Base-by-base conservation (phyloP, 2,888 invertebrate genomes). In the Limenitis camilla region DNA sequence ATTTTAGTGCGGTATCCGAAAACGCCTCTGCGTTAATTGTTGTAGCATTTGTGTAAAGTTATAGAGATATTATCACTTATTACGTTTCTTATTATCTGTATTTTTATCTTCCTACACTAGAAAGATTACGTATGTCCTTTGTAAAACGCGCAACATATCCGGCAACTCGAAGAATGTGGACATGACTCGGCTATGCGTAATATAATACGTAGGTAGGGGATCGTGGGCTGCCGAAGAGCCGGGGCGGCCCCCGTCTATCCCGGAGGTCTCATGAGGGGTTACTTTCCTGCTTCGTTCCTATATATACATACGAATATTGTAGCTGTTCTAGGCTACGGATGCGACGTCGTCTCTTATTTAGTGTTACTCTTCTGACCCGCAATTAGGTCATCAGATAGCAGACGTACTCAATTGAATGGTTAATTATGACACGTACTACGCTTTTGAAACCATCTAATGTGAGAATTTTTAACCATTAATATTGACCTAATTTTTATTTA, bases 241-340 rank as follows among this genome's bases (percentile, higher is more conserved):
- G 69, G 75, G 70, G 68, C 69, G 71, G 71, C 76, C 77, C 69
- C 76, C 78, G 72, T 61, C 70, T 70, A 65, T 66, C 71, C 76
- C 72, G 74, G 72, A 68, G 73, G 71, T 68, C 62, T 64, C 65
- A 66, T 68, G 70, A 67, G 73, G 63, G 66, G 55, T 55, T 58
- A 56, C 56, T 54, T 59, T 58, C 53, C 58, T 58, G 62, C 59
- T 60, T 57, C 58, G 59, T 53, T 56, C 30, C 49, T 47, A 44
- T 33, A 53, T 55, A 48, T 53, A 54, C 19, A 19, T 19, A 19
- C 19, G 19, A 19, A 19, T 19, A 19, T 19, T 19, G 19, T 19
- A 19, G 54, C 55, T 38, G 39, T 53, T 51, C 51, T 52, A 59
- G 52, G 52, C 53, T 56, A 58, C 55, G 51, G 52, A 55, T 49